These are phyloP conservation scores for Myotis findleyi DNA, from an alignment of 2,797 vertebrate genomes.

Conservation along the genomic window DNA sequence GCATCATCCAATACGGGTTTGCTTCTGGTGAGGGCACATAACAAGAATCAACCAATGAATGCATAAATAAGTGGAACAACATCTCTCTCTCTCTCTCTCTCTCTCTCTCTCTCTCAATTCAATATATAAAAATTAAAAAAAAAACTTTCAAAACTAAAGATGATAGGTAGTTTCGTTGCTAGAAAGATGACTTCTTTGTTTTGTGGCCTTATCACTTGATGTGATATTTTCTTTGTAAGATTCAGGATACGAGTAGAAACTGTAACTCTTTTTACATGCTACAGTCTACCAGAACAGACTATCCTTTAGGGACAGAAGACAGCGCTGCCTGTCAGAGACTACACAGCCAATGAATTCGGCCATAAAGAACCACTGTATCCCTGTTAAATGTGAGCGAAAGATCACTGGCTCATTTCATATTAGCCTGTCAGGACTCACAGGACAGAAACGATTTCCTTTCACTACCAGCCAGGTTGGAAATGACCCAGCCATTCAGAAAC, in stretches of 20 bases:
- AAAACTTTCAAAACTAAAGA: not conserved
- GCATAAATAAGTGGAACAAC: not conserved
- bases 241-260: not conserved
- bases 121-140: no score
- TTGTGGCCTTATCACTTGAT: slow-evolving; percentile 28
- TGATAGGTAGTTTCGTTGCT: slow-evolving; percentile 47
- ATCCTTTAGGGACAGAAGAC: slow-evolving; percentile 19
- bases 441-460: slow-evolving; percentile 77
- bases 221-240: not conserved
- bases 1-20: not conserved
- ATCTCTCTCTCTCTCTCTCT: not conserved
- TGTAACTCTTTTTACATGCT: not conserved
- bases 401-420: slow-evolving; percentile 50
- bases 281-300: not conserved
- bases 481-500: slow-evolving; percentile 77
- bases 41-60: not conserved
- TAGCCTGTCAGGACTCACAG: slow-evolving; percentile 61
- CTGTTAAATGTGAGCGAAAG: not conserved
- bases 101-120: not conserved
- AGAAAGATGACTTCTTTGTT: slow-evolving; percentile 9
- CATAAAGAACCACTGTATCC: slow-evolving; percentile 64
- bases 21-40: not conserved
- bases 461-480: slow-evolving; percentile 77
- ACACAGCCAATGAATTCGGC: not conserved
- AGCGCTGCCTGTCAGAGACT: not conserved